phyloP scores from a whole-genome alignment of 2,888 invertebrate species.

The Eupithecia exiguata region DNA sequence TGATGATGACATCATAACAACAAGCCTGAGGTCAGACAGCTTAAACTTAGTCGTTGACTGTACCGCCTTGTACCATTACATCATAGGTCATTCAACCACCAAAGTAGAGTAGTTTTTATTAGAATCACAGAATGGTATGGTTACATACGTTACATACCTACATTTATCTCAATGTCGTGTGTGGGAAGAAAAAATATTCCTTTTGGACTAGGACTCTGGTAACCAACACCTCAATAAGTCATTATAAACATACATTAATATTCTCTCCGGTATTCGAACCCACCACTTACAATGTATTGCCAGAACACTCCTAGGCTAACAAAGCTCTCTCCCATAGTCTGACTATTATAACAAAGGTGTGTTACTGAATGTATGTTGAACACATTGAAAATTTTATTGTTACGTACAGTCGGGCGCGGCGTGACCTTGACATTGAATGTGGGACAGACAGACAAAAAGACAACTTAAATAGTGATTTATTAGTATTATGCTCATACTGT shows the following conservation, averaged over 20 bases:
- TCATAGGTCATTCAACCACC: conserved; percentile 25
- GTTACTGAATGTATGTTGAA: background rate
- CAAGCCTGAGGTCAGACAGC: background rate
- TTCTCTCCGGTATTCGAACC: too few species aligned
- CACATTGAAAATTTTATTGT: background rate
- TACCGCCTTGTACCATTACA: conserved; percentile 21
- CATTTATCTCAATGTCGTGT: background rate
- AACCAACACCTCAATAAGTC: background rate
- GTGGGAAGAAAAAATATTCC: background rate
- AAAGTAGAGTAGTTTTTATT: conserved; percentile 12
- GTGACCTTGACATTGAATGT: conserved; percentile 26
- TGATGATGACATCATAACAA: too few species aligned
- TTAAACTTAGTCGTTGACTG: conserved; percentile 1
- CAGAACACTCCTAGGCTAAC: background rate
- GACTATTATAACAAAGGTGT: background rate
- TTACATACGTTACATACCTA: background rate
- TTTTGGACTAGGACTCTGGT: background rate
- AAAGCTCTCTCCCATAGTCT: background rate
- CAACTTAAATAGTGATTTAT: conserved; percentile 25
- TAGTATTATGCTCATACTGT: background rate
- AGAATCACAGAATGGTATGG: background rate
- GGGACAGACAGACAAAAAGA: conserved; percentile 32
- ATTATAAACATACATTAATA: too few species aligned
- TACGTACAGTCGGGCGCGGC: conserved; percentile 15
- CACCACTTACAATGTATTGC: too few species aligned